phyloP scores from a whole-genome alignment of 1,140 invertebrate genomes.

The Drosophila ficusphila region DNA sequence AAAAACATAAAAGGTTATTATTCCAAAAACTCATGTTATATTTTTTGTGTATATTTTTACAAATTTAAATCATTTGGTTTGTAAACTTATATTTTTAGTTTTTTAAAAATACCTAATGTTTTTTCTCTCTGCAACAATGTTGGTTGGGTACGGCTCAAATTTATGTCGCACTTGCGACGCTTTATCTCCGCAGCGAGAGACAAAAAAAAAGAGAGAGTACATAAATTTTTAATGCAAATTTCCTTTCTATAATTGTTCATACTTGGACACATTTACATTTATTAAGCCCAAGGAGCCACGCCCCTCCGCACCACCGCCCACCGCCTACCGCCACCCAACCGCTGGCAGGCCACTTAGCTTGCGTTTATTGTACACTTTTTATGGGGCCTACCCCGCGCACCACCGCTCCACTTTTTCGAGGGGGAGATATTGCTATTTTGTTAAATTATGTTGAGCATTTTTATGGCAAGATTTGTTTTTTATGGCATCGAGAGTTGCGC shows the following conservation, averaged over 20 bases:
- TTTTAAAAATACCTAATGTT: not conserved
- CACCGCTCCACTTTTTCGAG: not conserved
- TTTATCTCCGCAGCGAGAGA: slow-evolving; percentile 51
- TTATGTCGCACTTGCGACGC: slow-evolving; percentile 73
- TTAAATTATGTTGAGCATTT: slow-evolving; percentile 79
- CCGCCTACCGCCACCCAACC: not conserved
- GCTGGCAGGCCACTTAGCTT: slow-evolving; percentile 63
- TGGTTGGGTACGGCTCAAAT: slow-evolving; percentile 19
- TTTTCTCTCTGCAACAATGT: slow-evolving; percentile 5
- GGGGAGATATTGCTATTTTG: slow-evolving; percentile 74
- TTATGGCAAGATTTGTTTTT: slow-evolving; percentile 77
- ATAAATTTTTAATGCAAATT: slow-evolving; percentile 82
- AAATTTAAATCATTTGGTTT: too few species aligned
- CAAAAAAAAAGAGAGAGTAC: slow-evolving; percentile 52
- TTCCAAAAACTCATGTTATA: too few species aligned
- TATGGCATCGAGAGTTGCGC: slow-evolving; percentile 68
- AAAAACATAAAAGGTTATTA: too few species aligned
- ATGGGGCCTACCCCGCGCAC: slow-evolving; percentile 27
- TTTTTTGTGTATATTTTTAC: too few species aligned
- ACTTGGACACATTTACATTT: slow-evolving; percentile 80
- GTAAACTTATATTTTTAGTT: too few species aligned
- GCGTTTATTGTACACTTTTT: slow-evolving; percentile 77
- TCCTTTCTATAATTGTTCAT: slow-evolving; percentile 81
- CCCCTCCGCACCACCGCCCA: not conserved
- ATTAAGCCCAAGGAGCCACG: slow-evolving; percentile 53